Conservation (phyloP, 2,888 invertebrate genomes). For the Strigamia crassipes region DNA sequence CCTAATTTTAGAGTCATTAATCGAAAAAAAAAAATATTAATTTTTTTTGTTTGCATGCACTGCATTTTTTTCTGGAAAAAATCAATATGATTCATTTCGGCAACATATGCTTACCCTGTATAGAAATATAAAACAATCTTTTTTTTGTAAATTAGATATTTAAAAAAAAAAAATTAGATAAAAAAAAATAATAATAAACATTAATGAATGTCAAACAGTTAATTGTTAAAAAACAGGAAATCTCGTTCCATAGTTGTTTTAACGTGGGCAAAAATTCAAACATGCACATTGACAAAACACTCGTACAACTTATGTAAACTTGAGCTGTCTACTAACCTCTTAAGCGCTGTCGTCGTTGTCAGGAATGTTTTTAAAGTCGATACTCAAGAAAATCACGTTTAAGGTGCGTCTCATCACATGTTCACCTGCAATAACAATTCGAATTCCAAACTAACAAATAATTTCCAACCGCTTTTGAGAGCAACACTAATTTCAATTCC, state of each 20-base stretch:
- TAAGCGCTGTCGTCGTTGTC: conserved; percentile 18
- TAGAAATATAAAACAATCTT: neutral
- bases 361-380: conserved; percentile 32
- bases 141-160: neutral
- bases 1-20: neutral
- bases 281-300: conserved; percentile 18
- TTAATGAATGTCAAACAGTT: conserved; percentile 21
- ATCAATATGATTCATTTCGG: neutral
- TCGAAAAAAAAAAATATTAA: neutral
- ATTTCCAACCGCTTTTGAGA: neutral
- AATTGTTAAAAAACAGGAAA: neutral
- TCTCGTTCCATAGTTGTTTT: neutral
- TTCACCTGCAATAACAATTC: conserved; percentile 17
- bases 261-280: neutral
- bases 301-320: conserved; percentile 9
- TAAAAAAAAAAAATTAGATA: neutral
- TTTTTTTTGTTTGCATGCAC: neutral
- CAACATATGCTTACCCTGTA: neutral
- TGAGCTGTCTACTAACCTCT: conserved; percentile 15
- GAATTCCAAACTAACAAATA: neutral
- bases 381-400: conserved; percentile 14
- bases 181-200: neutral
- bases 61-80: neutral
- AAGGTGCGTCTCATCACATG: conserved; percentile 34
- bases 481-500: neutral